Evolutionary conservation across 2,888 invertebrate species (phyloP), one percentile per base, ranked within the genome.

Genomic region (Mythimna ferrago): DNA sequence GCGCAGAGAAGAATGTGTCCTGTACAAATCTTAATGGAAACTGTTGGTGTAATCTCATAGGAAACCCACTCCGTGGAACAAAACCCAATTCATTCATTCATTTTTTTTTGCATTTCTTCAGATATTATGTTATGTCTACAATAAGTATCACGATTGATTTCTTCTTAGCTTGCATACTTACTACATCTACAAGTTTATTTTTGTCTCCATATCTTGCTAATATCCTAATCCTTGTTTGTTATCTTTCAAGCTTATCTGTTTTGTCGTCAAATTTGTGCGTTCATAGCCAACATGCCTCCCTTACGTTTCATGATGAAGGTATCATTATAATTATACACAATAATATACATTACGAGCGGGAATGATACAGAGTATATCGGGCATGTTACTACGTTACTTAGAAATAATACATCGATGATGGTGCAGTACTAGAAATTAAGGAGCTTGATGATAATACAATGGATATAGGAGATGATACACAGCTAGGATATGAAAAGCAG

Each of bases 241-340:
- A 41, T 62, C 35, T 11, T 38, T 67, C 9, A 32, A 67, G 48
- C 35, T 35, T 16, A 44, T 56, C 9, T 6, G 11, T 44, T 48
- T 32, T 66, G 71, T 66, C 76, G 57, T 19, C 68, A 81, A 26
- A 76, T 72, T 76, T 80, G 72, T 82, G 83, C 76, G 79, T 81
- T 73, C 75, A 74, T 80, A 85, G 81, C 76, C 80, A 81, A 83
- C 87, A 87, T 80, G 80, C 85, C 81, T 89, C 86, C 88, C 89
- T 89, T 89, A 88, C 85, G 90, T 90, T 90, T 86, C 61, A 76
- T 74, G 72, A 87, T 90, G 91, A 92, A 91, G 92, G 92, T 93
- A 92, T 92, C 91, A 93, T 92, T 93, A 93, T 92, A 93, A 92
- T 92, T 91, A 92, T 91, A 91, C 89, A 93, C 88, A 92, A 86